Percentiles rank a stretch among this genome's conserved stretches.
phyloP scores from a whole-genome alignment of 1,140 invertebrate species.

The Antheraea mylitta region DNA sequence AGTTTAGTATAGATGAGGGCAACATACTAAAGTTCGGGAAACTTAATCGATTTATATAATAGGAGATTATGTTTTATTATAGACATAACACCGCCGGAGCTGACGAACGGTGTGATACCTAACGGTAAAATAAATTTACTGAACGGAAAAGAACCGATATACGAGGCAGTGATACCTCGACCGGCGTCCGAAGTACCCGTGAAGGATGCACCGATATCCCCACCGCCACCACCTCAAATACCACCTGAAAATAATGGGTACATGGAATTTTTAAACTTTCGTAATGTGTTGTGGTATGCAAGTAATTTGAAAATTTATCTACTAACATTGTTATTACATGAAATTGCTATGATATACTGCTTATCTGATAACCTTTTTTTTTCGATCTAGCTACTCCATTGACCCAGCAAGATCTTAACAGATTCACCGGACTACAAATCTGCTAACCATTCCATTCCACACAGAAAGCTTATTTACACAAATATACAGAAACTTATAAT shows the following conservation, averaged over 20 bases:
- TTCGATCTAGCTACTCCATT: too few relatives aligned
- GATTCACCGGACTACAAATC: too few relatives aligned
- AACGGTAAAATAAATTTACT: constrained; percentile 59
- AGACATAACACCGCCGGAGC: constrained; percentile 56
- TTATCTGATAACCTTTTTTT: too few relatives aligned
- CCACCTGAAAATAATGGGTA: constrained; percentile 57
- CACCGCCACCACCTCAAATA: constrained; percentile 43
- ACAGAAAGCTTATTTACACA: too few relatives aligned
- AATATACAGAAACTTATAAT: too few relatives aligned
- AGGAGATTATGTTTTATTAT: constrained; percentile 23
- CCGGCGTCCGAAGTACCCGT: constrained; percentile 66
- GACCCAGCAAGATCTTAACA: too few relatives aligned
- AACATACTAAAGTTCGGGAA: too few relatives aligned
- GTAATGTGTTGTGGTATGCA: too few relatives aligned
- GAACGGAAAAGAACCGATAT: constrained; percentile 86
- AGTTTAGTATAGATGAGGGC: too few relatives aligned
- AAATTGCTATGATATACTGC: too few relatives aligned
- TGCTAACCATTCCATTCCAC: too few relatives aligned
- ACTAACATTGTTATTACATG: neutral
- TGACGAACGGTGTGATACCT: constrained; percentile 65
- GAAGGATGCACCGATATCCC: constrained; percentile 14
- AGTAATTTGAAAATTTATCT: neutral
- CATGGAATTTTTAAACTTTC: neutral
- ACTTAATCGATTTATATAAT: too few relatives aligned
- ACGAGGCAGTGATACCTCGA: constrained; percentile 88